Evolutionary conservation across 2,113 vertebrate genomes (phyloP), one percentile per base, ranked within the genome.

Genomic region (Myiozetetes cayanensis): DNA sequence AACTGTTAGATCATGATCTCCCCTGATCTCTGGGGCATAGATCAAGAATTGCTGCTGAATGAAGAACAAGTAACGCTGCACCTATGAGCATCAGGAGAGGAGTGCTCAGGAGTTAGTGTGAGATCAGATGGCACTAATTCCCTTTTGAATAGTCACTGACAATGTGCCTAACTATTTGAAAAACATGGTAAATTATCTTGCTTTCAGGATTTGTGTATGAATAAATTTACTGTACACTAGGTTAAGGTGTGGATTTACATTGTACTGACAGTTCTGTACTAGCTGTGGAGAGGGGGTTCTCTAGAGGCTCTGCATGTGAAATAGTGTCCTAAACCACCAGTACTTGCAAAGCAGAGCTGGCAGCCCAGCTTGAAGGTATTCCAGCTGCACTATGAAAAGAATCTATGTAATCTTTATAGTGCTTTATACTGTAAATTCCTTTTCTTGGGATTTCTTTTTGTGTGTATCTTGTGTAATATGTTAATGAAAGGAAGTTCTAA

Each of bases 21-120:
- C 15, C 49, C 47, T 63, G 79, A 44, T 78, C 62, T 75, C 37
- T 62, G 21, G 79, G 59, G 59, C 39, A 39, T 5, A 55, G 53
- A 46, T 61, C 24, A 73, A 20, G 66, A 73, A 66, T 46, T 50
- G 28, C 7, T 53, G 25, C 37, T 70, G 37, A 66, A 41, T 2
- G 21, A n/a, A n/a, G n/a, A 88, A 15, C 9, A 37, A 56, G 37
- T 55, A 74, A 35, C 0, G 0, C 37, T 1, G 3, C 4, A 28
- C 25, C 67, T 35, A 1, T 7, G 16, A 3, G 2, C 20, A 9
- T 30, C 27, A 55, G 47, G 43, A 55, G 63, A 65, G 44, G 52
- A 53, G 20, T 25, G 41, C 37, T 74, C 18, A 33, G 59, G 25
- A 46, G n/a, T n/a, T 33, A 15, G 23, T 5, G 41, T 71, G 39